Percentiles rank a stretch among this genome's conserved stretches.
phyloP scores from a whole-genome alignment of 2,113 vertebrate genomes.

The Gasterosteus aculeatus region DNA sequence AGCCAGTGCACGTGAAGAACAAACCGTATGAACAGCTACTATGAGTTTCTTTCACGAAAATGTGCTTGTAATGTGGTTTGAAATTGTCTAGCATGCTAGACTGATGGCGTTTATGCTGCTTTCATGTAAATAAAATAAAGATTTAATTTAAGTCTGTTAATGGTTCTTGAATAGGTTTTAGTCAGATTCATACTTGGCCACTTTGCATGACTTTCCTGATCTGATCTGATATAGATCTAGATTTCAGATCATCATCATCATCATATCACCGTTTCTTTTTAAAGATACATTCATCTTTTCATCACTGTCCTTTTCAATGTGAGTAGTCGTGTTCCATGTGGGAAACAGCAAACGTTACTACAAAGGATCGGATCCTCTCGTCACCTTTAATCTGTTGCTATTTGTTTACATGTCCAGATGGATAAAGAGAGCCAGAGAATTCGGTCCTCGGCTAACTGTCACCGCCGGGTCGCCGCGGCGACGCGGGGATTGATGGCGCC shows the following conservation, averaged over 20 bases:
- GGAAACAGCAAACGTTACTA: background rate
- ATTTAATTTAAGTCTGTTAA: too few relatives aligned
- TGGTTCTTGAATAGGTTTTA: background rate
- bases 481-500: slow-evolving; percentile 91
- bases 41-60: background rate
- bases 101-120: background rate
- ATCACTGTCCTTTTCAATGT: background rate
- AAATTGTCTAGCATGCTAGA: background rate
- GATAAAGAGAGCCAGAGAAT: slow-evolving; percentile 61
- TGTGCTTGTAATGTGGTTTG: background rate
- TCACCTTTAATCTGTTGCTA: background rate
- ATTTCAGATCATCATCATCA: too few relatives aligned
- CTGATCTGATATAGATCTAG: background rate
- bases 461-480: slow-evolving; percentile 86
- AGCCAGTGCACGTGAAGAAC: background rate
- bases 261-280: background rate
- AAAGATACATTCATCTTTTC: background rate
- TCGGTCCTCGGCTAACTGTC: slow-evolving; percentile 80
- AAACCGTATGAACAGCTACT: background rate
- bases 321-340: background rate
- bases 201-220: background rate
- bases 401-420: slow-evolving; percentile 5
- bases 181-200: background rate
- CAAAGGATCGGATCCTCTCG: background rate
- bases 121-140: background rate